Percentiles rank a stretch among this genome's conserved stretches.
Conservation (phyloP, 1,140 invertebrate genomes). For the Lutraria rhynchaena region DNA sequence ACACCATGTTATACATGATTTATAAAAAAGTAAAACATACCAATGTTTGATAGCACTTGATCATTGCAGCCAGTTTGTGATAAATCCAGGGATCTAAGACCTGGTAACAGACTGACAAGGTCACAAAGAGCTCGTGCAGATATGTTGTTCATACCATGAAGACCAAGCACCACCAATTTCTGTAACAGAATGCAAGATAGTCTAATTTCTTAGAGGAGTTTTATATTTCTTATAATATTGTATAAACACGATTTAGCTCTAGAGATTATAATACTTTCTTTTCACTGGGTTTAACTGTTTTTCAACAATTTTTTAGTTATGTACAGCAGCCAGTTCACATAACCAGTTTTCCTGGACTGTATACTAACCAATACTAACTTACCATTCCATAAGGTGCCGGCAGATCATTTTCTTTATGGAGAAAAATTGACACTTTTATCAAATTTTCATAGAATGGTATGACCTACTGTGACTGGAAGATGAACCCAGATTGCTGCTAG, state of each 20-base stretch:
- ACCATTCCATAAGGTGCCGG: too few relatives aligned
- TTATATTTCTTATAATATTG: too few relatives aligned
- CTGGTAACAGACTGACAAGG: not conserved
- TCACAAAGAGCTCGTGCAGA: slow-evolving; percentile 10
- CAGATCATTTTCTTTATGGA: too few relatives aligned
- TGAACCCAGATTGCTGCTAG: too few relatives aligned
- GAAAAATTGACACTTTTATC: too few relatives aligned
- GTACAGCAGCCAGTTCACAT: not conserved
- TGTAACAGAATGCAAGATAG: not conserved
- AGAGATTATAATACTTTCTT: not conserved
- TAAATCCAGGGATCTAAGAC: slow-evolving; percentile 16
- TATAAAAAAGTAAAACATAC: slow-evolving; percentile 6
- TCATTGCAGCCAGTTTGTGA: slow-evolving; percentile 37
- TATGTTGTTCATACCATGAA: slow-evolving; percentile 21
- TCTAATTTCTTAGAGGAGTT: too few relatives aligned
- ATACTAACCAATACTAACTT: too few relatives aligned
- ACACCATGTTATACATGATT: too few relatives aligned
- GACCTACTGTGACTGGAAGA: too few relatives aligned
- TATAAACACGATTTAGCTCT: not conserved
- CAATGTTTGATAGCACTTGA: slow-evolving; percentile 33
- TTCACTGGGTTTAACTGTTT: not conserved
- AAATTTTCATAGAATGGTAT: too few relatives aligned
- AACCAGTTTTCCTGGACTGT: not conserved
- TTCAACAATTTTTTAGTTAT: too few relatives aligned
- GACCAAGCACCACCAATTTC: slow-evolving; percentile 17